phyloP scores from a whole-genome alignment of 2,113 vertebrate genomes.

The Pogonocichla stellata region DNA sequence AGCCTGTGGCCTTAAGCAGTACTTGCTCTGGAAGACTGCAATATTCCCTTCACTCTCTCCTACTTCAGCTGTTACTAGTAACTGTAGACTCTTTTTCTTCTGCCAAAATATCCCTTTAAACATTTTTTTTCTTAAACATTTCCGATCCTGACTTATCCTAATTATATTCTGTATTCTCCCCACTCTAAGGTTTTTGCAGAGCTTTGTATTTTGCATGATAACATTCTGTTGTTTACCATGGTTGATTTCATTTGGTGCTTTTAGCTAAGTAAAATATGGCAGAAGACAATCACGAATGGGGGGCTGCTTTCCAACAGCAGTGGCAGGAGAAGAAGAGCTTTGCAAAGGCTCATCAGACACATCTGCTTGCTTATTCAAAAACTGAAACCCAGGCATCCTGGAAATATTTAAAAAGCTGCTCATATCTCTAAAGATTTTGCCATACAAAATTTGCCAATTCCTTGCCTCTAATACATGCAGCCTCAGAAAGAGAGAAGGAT shows the following conservation, averaged over 20 bases:
- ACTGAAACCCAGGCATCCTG: background rate
- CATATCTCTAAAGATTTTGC: background rate
- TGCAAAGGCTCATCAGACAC: background rate
- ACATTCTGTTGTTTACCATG: background rate
- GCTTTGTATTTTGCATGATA: background rate
- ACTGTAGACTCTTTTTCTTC: background rate
- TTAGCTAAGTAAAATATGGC: background rate
- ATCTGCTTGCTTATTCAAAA: constrained; percentile 32
- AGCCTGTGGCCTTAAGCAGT: background rate
- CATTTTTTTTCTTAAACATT: background rate
- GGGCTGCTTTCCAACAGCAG: background rate
- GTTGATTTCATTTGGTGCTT: background rate
- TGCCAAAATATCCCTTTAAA: background rate
- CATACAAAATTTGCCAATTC: background rate
- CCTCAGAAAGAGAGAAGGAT: background rate
- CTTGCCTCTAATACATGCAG: background rate
- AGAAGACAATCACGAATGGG: background rate
- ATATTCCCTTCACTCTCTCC: background rate
- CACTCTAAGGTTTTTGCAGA: background rate
- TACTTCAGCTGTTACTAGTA: background rate
- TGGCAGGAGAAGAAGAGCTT: background rate
- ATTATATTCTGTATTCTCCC: background rate
- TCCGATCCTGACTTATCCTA: background rate
- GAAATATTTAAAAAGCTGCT: background rate
- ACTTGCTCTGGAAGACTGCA: background rate